phyloP scores from a whole-genome alignment of 2,888 invertebrate species.

The Lordiphosa andalusiaca region DNA sequence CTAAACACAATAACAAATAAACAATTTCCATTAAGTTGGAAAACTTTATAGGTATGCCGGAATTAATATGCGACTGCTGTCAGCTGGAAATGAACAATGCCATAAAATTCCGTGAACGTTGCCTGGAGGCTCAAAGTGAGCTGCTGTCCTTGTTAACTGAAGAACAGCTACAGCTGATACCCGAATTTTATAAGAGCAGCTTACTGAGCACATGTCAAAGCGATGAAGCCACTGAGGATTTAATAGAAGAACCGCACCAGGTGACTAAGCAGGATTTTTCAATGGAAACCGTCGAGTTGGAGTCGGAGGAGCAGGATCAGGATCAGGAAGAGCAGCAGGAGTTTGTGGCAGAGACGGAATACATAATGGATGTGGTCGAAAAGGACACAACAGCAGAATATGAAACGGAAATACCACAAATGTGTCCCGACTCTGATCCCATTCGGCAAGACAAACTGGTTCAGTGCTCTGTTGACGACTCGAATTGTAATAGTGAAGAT shows the following conservation, averaged over 20 bases:
- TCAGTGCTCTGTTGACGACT: conserved; percentile 44
- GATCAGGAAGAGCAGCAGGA: no score
- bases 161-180: conserved; percentile 29
- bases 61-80: conserved; percentile 24
- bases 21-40: neutral
- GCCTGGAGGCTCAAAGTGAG: conserved; percentile 39
- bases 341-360: no score
- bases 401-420: no score
- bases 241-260: neutral
- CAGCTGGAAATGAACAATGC: conserved; percentile 42
- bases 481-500: conserved; percentile 60
- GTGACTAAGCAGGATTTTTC: no score
- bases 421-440: no score
- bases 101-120: conserved; percentile 41
- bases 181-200: conserved; percentile 24
- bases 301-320: no score
- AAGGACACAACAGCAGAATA: no score
- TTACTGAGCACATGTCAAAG: no score
- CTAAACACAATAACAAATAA: neutral
- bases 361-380: no score
- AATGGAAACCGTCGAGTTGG: no score
- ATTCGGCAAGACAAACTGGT: neutral
- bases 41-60: neutral
- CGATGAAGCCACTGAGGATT: no score
- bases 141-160: conserved; percentile 31